Percentiles rank a stretch among this genome's conserved stretches.
Conservation (phyloP, 1,140 invertebrate genomes). For the Sarcophaga bullata region DNA sequence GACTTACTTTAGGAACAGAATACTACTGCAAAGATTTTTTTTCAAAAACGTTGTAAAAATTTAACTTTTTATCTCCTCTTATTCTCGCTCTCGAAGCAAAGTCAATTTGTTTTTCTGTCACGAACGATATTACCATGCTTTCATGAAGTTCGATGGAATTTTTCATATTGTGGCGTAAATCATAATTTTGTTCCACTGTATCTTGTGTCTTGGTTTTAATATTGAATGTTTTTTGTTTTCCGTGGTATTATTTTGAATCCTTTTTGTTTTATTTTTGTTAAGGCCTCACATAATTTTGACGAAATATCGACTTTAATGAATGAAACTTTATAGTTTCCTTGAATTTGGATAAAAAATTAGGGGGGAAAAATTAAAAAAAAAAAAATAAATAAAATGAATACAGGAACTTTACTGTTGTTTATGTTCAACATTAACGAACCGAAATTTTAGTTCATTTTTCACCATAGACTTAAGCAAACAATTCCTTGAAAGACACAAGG, state of each 20-base stretch:
- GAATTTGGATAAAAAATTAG: slow-evolving; percentile 14
- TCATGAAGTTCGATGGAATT: too few relatives aligned
- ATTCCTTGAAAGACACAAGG: background rate
- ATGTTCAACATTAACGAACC: background rate
- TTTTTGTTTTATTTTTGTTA: too few relatives aligned
- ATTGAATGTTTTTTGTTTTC: slow-evolving; percentile 9
- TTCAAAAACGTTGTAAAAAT: too few relatives aligned
- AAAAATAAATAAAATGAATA: background rate
- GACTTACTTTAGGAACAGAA: too few relatives aligned
- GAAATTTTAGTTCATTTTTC: slow-evolving; percentile 10
- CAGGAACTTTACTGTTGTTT: background rate
- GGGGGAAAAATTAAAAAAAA: too few relatives aligned
- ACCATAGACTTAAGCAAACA: slow-evolving; percentile 13
- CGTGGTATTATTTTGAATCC: background rate
- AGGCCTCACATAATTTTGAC: background rate
- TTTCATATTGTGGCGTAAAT: too few relatives aligned
- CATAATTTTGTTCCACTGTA: background rate
- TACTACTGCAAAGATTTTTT: too few relatives aligned
- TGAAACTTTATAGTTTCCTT: slow-evolving; percentile 25
- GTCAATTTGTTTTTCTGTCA: too few relatives aligned
- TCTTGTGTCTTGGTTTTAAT: background rate
- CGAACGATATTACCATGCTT: too few relatives aligned
- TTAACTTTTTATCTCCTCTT: too few relatives aligned
- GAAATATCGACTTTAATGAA: slow-evolving; percentile 36
- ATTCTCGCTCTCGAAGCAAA: too few relatives aligned